Conservation (phyloP, 2,113 vertebrate species). For the Eidolon helvum region DNA sequence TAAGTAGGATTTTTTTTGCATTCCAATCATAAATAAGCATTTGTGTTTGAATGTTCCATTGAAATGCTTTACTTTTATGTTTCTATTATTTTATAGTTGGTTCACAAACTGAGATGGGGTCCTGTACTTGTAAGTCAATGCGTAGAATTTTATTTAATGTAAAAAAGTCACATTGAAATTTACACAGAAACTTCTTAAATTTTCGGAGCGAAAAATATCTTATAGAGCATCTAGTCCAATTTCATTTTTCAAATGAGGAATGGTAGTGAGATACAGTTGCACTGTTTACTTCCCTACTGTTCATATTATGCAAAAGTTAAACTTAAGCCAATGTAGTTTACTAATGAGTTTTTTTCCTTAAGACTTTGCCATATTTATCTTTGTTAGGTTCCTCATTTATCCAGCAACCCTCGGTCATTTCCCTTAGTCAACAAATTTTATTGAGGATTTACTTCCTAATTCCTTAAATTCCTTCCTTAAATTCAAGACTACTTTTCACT, state of each 20-base stretch:
- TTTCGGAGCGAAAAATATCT: not conserved
- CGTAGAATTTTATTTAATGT: not conserved
- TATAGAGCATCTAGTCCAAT: not conserved
- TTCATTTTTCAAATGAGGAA: not conserved
- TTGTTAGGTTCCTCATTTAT: not conserved
- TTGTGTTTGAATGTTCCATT: not conserved
- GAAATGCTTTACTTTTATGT: not conserved
- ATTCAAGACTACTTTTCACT: too few species aligned
- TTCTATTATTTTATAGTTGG: not conserved
- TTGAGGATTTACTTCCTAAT: not conserved
- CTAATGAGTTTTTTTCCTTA: not conserved
- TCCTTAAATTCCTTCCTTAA: too few species aligned
- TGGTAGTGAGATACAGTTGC: not conserved
- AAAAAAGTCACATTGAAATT: not conserved
- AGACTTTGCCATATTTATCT: not conserved
- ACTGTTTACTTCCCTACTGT: not conserved
- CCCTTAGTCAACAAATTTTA: not conserved
- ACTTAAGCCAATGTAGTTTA: not conserved
- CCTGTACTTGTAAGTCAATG: not conserved
- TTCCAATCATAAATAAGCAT: not conserved
- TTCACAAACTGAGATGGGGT: not conserved
- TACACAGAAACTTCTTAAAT: not conserved
- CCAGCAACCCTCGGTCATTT: not conserved
- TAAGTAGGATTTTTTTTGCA: not conserved
- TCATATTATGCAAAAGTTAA: not conserved